Evolutionary conservation across 1,140 invertebrate genomes (phyloP).

Genomic region (Chironomus tepperi): DNA sequence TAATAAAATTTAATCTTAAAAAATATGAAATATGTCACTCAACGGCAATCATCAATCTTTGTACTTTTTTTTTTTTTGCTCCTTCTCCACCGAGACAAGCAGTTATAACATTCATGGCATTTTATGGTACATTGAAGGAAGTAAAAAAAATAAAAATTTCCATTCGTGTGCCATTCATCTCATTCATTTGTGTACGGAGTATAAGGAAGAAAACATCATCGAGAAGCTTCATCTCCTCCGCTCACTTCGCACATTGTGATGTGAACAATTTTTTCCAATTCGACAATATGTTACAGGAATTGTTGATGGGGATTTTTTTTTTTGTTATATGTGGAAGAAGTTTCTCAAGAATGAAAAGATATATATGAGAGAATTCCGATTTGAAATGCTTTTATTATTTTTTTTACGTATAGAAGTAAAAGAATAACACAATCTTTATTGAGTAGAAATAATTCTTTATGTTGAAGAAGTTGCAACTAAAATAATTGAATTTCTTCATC

Average conservation of each 20-base stretch:
- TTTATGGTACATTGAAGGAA: background rate
- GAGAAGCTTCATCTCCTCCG: background rate
- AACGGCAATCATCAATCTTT: constrained; percentile 7
- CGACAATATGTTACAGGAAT: constrained; percentile 10
- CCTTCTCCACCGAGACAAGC: background rate
- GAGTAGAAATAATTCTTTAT: background rate
- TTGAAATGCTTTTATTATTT: too few species aligned
- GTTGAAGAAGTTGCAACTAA: background rate
- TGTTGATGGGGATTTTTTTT: too few species aligned
- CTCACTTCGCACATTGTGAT: too few species aligned
- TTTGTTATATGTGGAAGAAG: too few species aligned
- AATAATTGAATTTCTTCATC: background rate
- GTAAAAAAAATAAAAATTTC: background rate
- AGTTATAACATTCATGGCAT: background rate
- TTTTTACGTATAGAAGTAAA: too few species aligned
- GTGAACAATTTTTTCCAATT: background rate
- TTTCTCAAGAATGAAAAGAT: too few species aligned
- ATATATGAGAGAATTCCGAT: too few species aligned
- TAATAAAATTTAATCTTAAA: constrained; percentile 7
- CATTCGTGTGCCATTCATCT: constrained; percentile 6
- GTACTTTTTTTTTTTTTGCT: background rate
- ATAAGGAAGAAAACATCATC: background rate
- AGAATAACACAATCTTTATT: background rate
- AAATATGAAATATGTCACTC: constrained; percentile 14
- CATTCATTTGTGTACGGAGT: background rate